These are phyloP conservation scores for Pollenia angustigena DNA, from an alignment of 2,888 invertebrate genomes.

Conservation along the genomic window DNA sequence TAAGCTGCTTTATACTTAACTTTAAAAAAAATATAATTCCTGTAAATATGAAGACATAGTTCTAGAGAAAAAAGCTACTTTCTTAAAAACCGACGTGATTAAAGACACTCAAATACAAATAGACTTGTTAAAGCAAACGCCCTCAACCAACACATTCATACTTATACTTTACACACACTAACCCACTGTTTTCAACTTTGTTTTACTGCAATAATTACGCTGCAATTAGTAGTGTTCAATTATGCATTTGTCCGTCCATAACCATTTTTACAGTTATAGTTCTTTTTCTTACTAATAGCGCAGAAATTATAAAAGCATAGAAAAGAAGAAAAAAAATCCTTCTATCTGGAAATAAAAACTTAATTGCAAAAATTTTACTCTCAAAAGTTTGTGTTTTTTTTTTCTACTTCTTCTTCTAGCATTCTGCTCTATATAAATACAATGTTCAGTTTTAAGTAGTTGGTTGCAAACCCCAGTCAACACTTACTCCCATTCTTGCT, in stretches of 20 bases:
- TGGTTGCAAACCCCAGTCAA: neutral
- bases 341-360: conserved; percentile 50
- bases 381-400: conserved; percentile 56
- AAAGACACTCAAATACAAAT: neutral
- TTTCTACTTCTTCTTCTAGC: conserved; percentile 23
- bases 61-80: neutral
- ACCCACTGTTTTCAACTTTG: conserved; percentile 36
- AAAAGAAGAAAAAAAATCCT: conserved; percentile 11
- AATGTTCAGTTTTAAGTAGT: conserved; percentile 24
- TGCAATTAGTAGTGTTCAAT: conserved; percentile 74
- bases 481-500: neutral
- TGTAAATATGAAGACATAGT: neutral
- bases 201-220: conserved; percentile 71
- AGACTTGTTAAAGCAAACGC: neutral
- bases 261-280: conserved; percentile 53
- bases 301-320: conserved; percentile 32
- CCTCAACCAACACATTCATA: neutral
- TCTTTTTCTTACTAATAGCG: conserved; percentile 31
- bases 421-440: conserved; percentile 53
- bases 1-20: too few species aligned
- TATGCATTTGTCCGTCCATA: conserved; percentile 70
- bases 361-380: conserved; percentile 70
- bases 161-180: neutral
- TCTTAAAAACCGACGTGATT: conserved; percentile 21
- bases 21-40: neutral